Base-by-base conservation (phyloP, 2,888 invertebrate genomes). In the Auanema sp. region DNA sequence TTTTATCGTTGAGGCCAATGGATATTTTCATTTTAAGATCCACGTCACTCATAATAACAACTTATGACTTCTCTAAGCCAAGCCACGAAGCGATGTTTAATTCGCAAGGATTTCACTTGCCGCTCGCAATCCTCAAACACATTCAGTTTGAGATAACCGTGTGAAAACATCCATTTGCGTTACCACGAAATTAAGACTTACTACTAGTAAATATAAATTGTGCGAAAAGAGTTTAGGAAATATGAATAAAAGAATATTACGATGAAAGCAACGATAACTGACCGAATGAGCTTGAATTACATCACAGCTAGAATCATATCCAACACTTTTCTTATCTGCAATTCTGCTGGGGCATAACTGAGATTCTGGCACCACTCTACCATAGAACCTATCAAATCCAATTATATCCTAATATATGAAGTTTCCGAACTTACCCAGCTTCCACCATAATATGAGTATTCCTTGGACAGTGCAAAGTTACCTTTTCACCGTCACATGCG, bases 401-500 rank as follows among this genome's bases (percentile, higher is more conserved):
- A 18, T 40, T 40, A 10, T 16, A 43, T 41, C 25, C 10, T n/a
- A n/a, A 16, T 40, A 40, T 24, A 16, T 5, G n/a, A n/a, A 42
- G n/a, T 16, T 5, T 41, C 14, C 8, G n/a, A 42, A 41, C 2
- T 16, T 12, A 69, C 72, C 72, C 77, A 25, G 68, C 78, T 62
- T 79, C 76, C 12, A 84, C 68, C 5, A 75, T 64, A 84, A 96
- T 93, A 79, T 92, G 91, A 43, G 95, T 95, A 58, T 92, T 92
- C 53, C 90, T 87, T 33, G 95, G 94, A 85, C 96, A 96, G 83
- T 90, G 90, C 69, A 95, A 88, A 55, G 90, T 89, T 84, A 95
- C 90, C 84, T 89, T 88, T 83, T 94, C 91, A 69, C 92, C 91
- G 86, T 94, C 93, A 86, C 96, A 96, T 58, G 92, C 92, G 55